Evolutionary conservation across 2,113 vertebrate species (phyloP).

Genomic region (Triplophysa rosa): DNA sequence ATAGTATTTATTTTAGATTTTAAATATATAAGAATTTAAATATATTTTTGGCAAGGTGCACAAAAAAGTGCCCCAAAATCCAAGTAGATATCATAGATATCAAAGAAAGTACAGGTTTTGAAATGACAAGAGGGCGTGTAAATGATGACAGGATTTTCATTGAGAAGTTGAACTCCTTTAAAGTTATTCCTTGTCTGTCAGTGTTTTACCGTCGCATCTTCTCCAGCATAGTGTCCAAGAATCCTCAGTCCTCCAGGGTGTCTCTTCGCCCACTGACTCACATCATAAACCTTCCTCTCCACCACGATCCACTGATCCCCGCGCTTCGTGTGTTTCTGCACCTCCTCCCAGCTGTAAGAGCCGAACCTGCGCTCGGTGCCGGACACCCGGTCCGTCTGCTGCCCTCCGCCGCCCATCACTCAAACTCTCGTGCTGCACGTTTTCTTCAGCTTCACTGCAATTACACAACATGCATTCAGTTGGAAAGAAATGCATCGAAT

Average conservation of each 20-base stretch:
- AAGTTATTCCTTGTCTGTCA: neutral
- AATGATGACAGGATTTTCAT: too few species aligned
- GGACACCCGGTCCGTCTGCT: constrained; percentile 54
- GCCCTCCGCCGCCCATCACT: constrained; percentile 55
- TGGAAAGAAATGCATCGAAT: neutral
- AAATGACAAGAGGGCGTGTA: too few species aligned
- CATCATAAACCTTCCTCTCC: constrained; percentile 90
- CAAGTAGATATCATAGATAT: too few species aligned
- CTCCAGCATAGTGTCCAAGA: constrained; percentile 86
- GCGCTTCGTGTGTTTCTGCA: constrained; percentile 82
- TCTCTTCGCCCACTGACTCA: constrained; percentile 83
- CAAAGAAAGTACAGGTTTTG: too few species aligned
- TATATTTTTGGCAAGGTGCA: too few species aligned
- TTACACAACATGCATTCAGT: neutral
- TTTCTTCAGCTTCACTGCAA: neutral
- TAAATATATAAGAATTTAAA: too few species aligned
- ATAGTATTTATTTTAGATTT: too few species aligned
- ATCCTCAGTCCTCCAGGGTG: constrained; percentile 87
- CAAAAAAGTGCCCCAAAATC: too few species aligned
- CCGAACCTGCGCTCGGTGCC: constrained; percentile 24
- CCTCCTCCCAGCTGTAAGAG: constrained; percentile 87
- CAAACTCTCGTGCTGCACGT: constrained; percentile 30
- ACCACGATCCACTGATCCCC: constrained; percentile 92
- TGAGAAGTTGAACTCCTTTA: neutral
- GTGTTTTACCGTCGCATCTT: constrained; percentile 87